These are phyloP conservation scores for Trisateles emortualis DNA, from an alignment of 2,888 invertebrate species.

Conservation along the genomic window DNA sequence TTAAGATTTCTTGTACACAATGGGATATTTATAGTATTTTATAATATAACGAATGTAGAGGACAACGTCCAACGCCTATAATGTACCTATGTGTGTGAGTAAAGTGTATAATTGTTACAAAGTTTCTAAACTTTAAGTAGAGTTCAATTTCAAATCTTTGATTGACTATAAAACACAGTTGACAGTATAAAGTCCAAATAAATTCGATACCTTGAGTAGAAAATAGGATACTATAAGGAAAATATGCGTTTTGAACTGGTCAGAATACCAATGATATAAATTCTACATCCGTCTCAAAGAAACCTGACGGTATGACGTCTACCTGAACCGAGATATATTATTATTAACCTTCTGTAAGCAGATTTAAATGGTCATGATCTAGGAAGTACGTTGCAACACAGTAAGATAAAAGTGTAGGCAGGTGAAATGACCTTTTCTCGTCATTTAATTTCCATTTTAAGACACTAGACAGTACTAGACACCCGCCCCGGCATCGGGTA, in stretches of 20 bases:
- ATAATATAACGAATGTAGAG: no score
- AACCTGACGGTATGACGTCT: background rate
- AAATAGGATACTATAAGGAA: constrained; percentile 1
- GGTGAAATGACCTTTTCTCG: background rate
- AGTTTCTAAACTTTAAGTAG: no score
- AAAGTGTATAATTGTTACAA: no score
- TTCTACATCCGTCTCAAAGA: background rate
- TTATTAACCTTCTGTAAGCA: background rate
- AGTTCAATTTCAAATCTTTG: no score
- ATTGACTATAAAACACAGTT: no score
- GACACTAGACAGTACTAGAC: no score
- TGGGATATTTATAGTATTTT: no score
- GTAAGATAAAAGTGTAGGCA: background rate
- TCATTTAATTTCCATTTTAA: background rate
- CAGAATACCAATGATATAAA: constrained; percentile 1
- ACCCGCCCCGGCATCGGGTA: no score
- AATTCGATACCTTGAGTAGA: background rate
- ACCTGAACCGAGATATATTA: background rate
- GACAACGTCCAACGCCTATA: no score
- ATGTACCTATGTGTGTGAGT: no score
- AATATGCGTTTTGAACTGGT: background rate
- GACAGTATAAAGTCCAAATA: background rate
- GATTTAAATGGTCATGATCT: background rate
- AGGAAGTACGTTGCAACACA: background rate
- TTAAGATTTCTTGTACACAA: no score